Evolutionary conservation across 2,888 invertebrate genomes (phyloP).

Genomic region (Tortrix viridana): DNA sequence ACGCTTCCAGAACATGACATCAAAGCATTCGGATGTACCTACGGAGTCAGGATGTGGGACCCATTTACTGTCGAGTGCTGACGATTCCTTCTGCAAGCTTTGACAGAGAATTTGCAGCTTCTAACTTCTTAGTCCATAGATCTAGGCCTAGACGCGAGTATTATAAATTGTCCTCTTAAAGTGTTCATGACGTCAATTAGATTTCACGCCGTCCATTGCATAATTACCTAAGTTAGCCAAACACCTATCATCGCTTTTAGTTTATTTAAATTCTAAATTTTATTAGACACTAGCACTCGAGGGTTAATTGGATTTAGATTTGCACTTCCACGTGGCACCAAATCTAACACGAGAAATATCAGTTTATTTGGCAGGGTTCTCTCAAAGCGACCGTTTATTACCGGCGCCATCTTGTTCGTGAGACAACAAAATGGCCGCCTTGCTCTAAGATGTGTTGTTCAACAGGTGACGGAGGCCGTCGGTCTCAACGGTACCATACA

Average conservation of each 20-base stretch:
- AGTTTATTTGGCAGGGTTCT: conserved; percentile 32
- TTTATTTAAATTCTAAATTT: conserved; percentile 54
- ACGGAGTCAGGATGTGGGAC: conserved; percentile 42
- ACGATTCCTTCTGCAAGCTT: conserved; percentile 37
- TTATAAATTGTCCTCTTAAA: conserved; percentile 56
- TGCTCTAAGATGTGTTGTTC: conserved; percentile 81
- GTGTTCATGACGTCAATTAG: conserved; percentile 50
- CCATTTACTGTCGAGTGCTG: conserved; percentile 33
- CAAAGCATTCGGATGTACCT: conserved; percentile 44
- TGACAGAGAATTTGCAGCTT: conserved; percentile 63
- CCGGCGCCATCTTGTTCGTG: conserved; percentile 49
- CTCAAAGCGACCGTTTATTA: conserved; percentile 31
- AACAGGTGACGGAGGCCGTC: conserved; percentile 86
- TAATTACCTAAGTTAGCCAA: conserved; percentile 64
- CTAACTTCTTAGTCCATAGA: conserved; percentile 55
- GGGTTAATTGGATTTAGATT: conserved; percentile 40
- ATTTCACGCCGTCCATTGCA: conserved; percentile 70
- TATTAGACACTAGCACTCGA: conserved; percentile 64
- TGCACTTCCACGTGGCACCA: conserved; percentile 40
- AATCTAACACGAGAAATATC: conserved; percentile 30
- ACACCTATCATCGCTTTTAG: conserved; percentile 75
- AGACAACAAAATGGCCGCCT: conserved; percentile 63
- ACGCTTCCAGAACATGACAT: conserved; percentile 65
- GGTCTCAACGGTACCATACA: conserved; percentile 86
- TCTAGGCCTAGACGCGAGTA: conserved; percentile 48